phyloP scores from a whole-genome alignment of 2,113 vertebrate genomes.

The Struthio camelus region DNA sequence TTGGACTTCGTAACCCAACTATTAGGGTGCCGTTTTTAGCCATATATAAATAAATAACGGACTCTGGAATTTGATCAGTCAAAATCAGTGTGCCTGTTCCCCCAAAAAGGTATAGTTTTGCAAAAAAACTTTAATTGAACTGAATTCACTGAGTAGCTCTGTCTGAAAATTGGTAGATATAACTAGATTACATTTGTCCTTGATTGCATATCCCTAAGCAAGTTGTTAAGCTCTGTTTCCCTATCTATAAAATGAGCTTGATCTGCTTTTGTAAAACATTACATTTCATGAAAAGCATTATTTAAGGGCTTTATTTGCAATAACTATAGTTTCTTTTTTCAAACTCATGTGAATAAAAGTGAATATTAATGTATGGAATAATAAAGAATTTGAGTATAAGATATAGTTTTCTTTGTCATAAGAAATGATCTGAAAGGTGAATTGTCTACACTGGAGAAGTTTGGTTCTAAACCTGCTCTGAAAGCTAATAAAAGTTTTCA shows the following conservation, averaged over 20 bases:
- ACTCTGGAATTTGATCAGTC: not conserved
- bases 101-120: not conserved
- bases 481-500: not conserved
- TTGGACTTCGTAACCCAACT: not conserved
- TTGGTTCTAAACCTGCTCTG: not conserved
- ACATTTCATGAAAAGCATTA: not conserved
- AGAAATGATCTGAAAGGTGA: not conserved
- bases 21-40: not conserved
- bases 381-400: not conserved
- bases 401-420: not conserved
- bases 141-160: not conserved
- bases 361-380: not conserved
- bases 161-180: not conserved
- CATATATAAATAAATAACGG: not conserved
- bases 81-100: not conserved
- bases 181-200: rapidly evolving
- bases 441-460: not conserved
- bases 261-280: not conserved
- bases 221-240: not conserved
- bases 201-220: not conserved
- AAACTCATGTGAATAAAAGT: not conserved
- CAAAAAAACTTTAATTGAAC: not conserved
- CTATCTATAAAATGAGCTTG: not conserved
- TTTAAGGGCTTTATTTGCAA: not conserved
- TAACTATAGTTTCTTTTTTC: not conserved